Evolutionary conservation across 2,888 invertebrate species (phyloP).

Genomic region (Nebria brevicollis): DNA sequence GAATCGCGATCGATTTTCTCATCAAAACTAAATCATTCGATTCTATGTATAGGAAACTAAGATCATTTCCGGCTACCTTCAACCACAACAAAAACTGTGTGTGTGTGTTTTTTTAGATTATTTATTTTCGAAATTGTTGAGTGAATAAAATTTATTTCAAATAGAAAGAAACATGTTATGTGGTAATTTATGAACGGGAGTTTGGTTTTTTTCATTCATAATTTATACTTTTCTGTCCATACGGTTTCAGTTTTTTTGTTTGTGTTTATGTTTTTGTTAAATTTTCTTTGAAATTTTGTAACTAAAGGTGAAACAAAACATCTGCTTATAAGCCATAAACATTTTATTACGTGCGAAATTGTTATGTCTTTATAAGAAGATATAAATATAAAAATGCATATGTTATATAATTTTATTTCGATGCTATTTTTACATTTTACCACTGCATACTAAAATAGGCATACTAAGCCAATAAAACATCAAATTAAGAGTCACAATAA

Average conservation of each 20-base stretch:
- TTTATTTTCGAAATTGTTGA: neutral
- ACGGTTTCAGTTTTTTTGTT: neutral
- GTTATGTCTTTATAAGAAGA: neutral
- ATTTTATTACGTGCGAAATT: neutral
- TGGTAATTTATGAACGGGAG: neutral
- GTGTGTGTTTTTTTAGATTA: neutral
- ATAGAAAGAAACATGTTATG: neutral
- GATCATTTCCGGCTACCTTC: too few species aligned
- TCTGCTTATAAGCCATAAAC: neutral
- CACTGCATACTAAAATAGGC: too few species aligned
- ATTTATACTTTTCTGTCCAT: neutral
- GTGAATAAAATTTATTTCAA: neutral
- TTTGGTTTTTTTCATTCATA: neutral
- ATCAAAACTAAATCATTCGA: neutral
- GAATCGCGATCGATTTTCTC: neutral
- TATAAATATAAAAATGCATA: neutral
- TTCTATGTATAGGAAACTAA: neutral
- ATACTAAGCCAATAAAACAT: too few species aligned
- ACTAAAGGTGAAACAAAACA: neutral
- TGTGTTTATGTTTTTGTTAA: neutral
- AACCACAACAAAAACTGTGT: too few species aligned
- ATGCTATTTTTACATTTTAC: neutral
- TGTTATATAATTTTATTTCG: neutral
- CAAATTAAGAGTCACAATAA: too few species aligned
- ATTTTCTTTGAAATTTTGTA: neutral